Evolutionary conservation across 2,797 vertebrate species (phyloP), one percentile per base, ranked within the genome.

Genomic region (Phrynocephalus vlangalii): DNA sequence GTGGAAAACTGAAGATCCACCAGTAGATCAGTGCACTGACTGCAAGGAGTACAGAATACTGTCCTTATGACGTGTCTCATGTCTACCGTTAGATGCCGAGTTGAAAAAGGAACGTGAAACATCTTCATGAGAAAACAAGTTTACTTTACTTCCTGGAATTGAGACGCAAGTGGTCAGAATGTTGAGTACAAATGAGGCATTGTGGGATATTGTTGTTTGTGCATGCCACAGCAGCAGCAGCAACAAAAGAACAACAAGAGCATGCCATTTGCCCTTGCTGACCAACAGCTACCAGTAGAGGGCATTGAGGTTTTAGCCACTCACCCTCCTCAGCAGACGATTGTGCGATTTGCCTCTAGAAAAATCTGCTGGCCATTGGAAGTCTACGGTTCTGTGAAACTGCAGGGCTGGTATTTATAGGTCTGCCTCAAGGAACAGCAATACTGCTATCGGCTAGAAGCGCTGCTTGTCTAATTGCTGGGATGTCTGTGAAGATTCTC

Each of bases 271-370:
- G 71, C 5, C 5, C 50, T 82, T 0, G 18, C 1, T 38, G 50
- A 2, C 18, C 20, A 20, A n/a, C 0, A 0, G 9, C 26, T 72
- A 85, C 91, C 93, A 86, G 79, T 5, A 77, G 91, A 28, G 86
- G 92, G 92, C 91, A 94, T 83, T 87, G 89, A 5, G 1, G 84
- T 8, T 84, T n/a, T 63, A 28, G 3, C 33, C 52, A 18, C 4
- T 18, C 13, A 18, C 44, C 7, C 24, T 52, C 6, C n/a, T 44
- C 38, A 44, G 9, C 11, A 56, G 5, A 0, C 8, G 7, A 4
- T 18, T 30, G 52, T 16, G n/a, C 38, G 3, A 22, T 3, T 78
- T 66, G 24, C 60, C 66, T 52, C 7, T 30, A 26, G 16, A 13
- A 67, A 28, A 79, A 60, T 60, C 60, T 16, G 0, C 1, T 50